phyloP scores from a whole-genome alignment of 2,888 invertebrate genomes.

The Dascillus cervinus region DNA sequence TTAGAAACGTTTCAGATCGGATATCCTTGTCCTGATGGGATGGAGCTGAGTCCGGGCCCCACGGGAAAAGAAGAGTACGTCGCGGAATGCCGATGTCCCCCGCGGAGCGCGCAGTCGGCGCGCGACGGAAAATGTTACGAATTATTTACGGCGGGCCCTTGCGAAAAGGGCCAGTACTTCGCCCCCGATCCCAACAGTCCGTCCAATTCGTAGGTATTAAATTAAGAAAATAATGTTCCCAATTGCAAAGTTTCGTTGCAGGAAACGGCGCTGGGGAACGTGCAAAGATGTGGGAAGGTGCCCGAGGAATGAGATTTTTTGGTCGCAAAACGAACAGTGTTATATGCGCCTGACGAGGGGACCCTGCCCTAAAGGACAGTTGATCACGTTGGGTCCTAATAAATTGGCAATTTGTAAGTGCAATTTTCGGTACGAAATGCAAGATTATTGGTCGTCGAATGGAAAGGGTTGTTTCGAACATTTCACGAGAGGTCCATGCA shows the following conservation, averaged over 20 bases:
- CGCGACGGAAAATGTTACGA: constrained; percentile 63
- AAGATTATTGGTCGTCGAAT: constrained; percentile 53
- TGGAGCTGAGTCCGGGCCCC: constrained; percentile 66
- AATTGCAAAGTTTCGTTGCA: constrained; percentile 7
- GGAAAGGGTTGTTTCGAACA: constrained; percentile 70
- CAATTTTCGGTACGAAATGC: constrained; percentile 32
- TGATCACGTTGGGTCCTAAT: constrained; percentile 53
- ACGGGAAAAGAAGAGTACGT: constrained; percentile 48
- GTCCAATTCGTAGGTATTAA: constrained; percentile 2
- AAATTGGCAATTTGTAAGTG: constrained; percentile 59
- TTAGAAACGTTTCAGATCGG: constrained; percentile 40
- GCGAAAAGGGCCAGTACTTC: constrained; percentile 65
- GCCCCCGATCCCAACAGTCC: constrained; percentile 51
- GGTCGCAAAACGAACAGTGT: constrained; percentile 71
- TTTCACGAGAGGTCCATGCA: constrained; percentile 73
- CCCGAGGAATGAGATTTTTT: constrained; percentile 59
- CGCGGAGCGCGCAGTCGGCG: constrained; percentile 65
- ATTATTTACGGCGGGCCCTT: constrained; percentile 69
- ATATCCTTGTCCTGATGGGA: constrained; percentile 74
- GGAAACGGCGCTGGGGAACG: constrained; percentile 58
- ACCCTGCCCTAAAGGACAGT: constrained; percentile 67
- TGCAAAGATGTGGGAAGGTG: constrained; percentile 63
- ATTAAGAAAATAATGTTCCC: background rate
- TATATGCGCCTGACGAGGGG: constrained; percentile 64
- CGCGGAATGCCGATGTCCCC: constrained; percentile 78